Evolutionary conservation across 2,888 invertebrate genomes (phyloP), one percentile per base, ranked within the genome.

Genomic region (Eremobia ochroleuca): DNA sequence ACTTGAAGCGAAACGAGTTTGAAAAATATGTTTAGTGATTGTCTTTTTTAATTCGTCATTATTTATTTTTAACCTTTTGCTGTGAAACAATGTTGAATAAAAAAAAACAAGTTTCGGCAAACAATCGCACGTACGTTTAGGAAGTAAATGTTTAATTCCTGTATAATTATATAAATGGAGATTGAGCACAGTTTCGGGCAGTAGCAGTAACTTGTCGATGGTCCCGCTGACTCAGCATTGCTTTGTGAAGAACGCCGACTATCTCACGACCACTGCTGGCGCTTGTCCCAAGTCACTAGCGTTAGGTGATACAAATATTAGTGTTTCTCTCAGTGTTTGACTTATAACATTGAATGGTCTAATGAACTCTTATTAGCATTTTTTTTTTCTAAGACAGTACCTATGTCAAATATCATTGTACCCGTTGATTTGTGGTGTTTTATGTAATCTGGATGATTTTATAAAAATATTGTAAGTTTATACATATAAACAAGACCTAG

Each of bases 201-300:
- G 92, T 91, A 90, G 90, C 90, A 77, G 87, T 87, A 87, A 88
- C 78, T 82, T 87, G 88, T 83, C 88, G 89, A 82, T 85, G 77
- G 72, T 88, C 77, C 75, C 86, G 90, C 95, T 95, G 95, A 95
- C 93, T 95, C 95, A 95, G 95, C 95, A 92, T 76, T 80, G 80
- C 92, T 94, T 91, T 93, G 89, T 91, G 90, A 88, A 88, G 88
- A 85, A 78, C 76, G 92, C 94, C 95, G 95, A 92, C 94, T 89
- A 89, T 94, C 94, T 93, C 94, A 94, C 94, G 94, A 82, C 55
- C 80, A 67, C 76, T 83, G 73, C 28, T 37, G 40, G 49, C 37
- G 49, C 37, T 18, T 65, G 77, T 73, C 18, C 72, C 73, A 89
- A 88, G 82, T 81, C 40, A 83, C 11, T 25, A 76, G 89, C 85